Conservation (phyloP, 2,797 vertebrate genomes). For the Pogonophryne albipinna region DNA sequence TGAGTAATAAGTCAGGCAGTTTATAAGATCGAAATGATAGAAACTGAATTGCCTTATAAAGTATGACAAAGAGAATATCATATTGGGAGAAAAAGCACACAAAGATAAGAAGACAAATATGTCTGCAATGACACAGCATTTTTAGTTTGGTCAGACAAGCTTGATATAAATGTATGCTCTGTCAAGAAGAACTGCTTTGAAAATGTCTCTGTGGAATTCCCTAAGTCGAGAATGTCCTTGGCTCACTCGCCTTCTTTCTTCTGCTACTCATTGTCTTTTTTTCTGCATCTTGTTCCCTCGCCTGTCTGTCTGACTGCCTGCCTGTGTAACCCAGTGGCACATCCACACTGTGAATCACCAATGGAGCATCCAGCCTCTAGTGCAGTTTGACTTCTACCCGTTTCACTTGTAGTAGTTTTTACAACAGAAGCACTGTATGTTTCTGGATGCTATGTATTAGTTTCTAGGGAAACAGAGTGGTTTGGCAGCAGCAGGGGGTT, state of each 20-base stretch:
- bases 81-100: background rate
- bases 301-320: background rate
- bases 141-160: constrained; percentile 10
- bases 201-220: constrained; percentile 28
- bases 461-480: constrained; percentile 71
- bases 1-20: background rate
- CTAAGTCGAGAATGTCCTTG: constrained; percentile 25
- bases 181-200: constrained; percentile 28
- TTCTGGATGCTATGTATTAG: constrained; percentile 50
- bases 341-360: constrained; percentile 18
- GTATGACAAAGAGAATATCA: constrained; percentile 1
- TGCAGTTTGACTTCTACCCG: constrained; percentile 36
- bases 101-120: constrained; percentile 4
- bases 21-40: background rate
- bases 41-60: background rate
- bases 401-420: constrained; percentile 29
- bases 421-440: constrained; percentile 42
- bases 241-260: constrained; percentile 3
- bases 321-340: constrained; percentile 1
- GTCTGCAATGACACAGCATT: constrained; percentile 44
- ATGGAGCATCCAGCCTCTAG: constrained; percentile 16
- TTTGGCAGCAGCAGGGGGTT: constrained; percentile 63
- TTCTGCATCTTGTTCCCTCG: background rate
- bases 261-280: constrained; percentile 7
- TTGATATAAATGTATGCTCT: constrained; percentile 12